phyloP scores from a whole-genome alignment of 1,140 invertebrate species.

The Drosophila micromelanica region DNA sequence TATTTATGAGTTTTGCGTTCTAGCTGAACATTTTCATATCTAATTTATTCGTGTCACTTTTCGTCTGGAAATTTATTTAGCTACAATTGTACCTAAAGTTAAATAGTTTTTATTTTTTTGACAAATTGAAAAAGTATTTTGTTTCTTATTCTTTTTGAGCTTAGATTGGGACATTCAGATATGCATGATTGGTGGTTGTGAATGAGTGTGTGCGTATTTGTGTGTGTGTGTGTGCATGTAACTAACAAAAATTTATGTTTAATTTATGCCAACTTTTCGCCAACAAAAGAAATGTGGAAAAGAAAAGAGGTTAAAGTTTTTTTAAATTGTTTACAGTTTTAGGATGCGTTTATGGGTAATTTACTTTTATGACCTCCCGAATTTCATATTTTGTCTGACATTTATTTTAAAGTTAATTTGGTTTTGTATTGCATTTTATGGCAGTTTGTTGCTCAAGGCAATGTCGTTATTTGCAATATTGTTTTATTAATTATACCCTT shows the following conservation, averaged over 20 bases:
- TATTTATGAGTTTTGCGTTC: slow-evolving; percentile 24
- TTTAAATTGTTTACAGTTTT: slow-evolving; percentile 33
- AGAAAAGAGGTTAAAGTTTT: slow-evolving; percentile 2
- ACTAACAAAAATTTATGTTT: slow-evolving; percentile 32
- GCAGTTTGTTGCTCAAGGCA: slow-evolving; percentile 59
- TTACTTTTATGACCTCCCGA: slow-evolving; percentile 56
- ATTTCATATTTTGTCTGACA: slow-evolving; percentile 38
- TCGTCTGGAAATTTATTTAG: slow-evolving; percentile 64
- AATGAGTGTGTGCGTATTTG: slow-evolving; percentile 1
- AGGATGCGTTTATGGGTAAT: slow-evolving; percentile 54
- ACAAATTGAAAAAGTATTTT: slow-evolving; percentile 48
- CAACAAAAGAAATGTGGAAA: background rate
- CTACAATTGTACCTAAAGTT: slow-evolving; percentile 73
- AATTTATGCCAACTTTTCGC: slow-evolving; percentile 62
- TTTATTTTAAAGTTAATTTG: slow-evolving; percentile 28
- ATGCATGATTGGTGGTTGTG: slow-evolving; percentile 51
- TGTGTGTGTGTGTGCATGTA: slow-evolving; percentile 5
- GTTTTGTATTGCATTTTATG: slow-evolving; percentile 68
- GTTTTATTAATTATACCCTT: slow-evolving; percentile 15
- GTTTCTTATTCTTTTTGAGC: slow-evolving; percentile 13
- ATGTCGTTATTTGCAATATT: slow-evolving; percentile 6
- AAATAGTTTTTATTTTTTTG: slow-evolving; percentile 45
- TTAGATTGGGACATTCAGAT: slow-evolving; percentile 58
- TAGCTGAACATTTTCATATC: slow-evolving; percentile 67
- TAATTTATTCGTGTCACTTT: slow-evolving; percentile 41